These are phyloP conservation scores for Portunus trituberculatus DNA, from an alignment of 1,140 invertebrate species.

Conservation along the genomic window DNA sequence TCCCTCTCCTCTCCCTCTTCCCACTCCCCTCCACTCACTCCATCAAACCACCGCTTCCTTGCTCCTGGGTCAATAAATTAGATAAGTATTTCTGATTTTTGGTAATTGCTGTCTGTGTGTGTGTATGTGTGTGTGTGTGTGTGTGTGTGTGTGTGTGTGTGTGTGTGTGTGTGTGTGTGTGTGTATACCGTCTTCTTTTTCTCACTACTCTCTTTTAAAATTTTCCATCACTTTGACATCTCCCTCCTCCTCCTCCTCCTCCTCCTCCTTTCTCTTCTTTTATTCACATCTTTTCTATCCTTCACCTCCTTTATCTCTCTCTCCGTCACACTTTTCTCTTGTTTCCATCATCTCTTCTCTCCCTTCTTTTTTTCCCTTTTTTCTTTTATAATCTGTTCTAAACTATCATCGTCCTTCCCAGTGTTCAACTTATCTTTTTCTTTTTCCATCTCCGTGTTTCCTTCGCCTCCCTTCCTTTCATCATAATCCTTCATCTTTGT, in stretches of 20 bases:
- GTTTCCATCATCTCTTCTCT: not conserved
- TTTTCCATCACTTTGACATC: not conserved
- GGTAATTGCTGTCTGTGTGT: too few relatives aligned
- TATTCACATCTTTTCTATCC: not conserved
- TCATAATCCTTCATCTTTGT: not conserved
- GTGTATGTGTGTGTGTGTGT: not conserved
- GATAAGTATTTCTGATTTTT: too few relatives aligned
- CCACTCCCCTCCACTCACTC: too few relatives aligned
- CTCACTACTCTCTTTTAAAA: too few relatives aligned
- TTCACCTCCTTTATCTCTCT: not conserved
- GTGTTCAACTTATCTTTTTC: not conserved
- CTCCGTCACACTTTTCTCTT: not conserved
- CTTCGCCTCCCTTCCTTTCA: not conserved
- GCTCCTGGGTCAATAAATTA: too few relatives aligned
- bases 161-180: not conserved
- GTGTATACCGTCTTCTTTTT: not conserved
- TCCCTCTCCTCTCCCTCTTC: too few relatives aligned
- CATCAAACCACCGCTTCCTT: too few relatives aligned
- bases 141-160: too few relatives aligned
- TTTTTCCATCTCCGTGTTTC: not conserved
- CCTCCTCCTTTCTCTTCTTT: not conserved
- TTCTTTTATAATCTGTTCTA: too few relatives aligned
- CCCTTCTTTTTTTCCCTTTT: not conserved
- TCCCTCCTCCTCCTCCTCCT: not conserved
- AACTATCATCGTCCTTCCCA: not conserved